Conservation (phyloP, 2,113 vertebrate genomes). For the Baryphthengus martii region DNA sequence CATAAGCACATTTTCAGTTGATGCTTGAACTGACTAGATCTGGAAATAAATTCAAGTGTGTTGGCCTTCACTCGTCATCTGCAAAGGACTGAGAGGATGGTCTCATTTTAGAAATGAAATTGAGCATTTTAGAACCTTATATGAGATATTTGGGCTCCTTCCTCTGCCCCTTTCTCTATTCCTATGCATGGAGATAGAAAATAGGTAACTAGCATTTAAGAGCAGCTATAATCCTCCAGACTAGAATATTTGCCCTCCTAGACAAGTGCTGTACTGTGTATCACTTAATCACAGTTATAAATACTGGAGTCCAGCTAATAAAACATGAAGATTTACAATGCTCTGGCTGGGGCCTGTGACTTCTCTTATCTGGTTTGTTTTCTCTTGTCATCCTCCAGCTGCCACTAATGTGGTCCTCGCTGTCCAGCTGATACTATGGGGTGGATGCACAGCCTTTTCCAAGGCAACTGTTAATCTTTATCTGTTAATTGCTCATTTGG, state of each 20-base stretch:
- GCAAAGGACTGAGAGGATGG: neutral
- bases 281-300: slow-evolving; percentile 5
- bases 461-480: slow-evolving; percentile 40
- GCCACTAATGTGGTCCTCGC: slow-evolving; percentile 29
- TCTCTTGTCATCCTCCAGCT: slow-evolving; percentile 38
- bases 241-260: neutral
- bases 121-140: neutral
- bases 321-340: neutral
- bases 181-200: neutral
- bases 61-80: neutral
- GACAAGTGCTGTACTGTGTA: neutral
- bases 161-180: neutral
- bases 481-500: slow-evolving; percentile 46
- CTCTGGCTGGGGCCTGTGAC: neutral
- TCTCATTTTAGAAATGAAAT: neutral
- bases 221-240: neutral
- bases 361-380: slow-evolving; percentile 37
- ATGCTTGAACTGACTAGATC: neutral
- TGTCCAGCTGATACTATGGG: slow-evolving; percentile 38
- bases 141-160: neutral
- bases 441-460: neutral
- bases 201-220: neutral
- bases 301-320: neutral
- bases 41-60: neutral
- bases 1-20: neutral